Conservation (phyloP, 2,113 vertebrate genomes). For the Reinhardtius hippoglossoides region DNA sequence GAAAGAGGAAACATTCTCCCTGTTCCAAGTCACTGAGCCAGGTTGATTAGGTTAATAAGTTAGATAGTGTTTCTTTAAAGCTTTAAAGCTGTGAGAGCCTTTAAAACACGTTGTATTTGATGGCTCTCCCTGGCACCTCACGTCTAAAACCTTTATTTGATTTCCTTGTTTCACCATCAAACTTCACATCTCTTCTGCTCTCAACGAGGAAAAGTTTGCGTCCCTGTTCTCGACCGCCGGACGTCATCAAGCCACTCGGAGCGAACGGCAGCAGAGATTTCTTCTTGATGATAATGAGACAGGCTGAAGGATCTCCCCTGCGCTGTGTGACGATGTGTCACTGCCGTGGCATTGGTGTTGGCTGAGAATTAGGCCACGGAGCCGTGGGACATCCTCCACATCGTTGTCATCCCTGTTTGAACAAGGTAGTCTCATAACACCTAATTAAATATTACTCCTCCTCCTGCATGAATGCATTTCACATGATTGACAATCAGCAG, state of each 20-base stretch:
- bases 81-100: too few relatives aligned
- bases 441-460: conserved; percentile 45
- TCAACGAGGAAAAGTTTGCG: conserved; percentile 50
- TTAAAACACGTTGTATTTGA: too few relatives aligned
- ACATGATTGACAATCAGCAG: neutral
- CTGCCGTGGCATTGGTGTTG: conserved; percentile 10
- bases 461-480: neutral
- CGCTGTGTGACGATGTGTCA: conserved; percentile 69
- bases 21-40: neutral
- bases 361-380: conserved; percentile 35
- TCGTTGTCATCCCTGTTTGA: conserved; percentile 30
- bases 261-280: conserved; percentile 37
- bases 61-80: too few relatives aligned
- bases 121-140: too few relatives aligned
- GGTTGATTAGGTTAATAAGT: too few relatives aligned
- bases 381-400: conserved; percentile 14
- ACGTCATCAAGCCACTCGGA: neutral
- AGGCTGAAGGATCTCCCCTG: conserved; percentile 63
- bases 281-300: conserved; percentile 68
- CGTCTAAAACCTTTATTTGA: too few relatives aligned
- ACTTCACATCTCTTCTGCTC: too few relatives aligned
- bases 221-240: conserved; percentile 24
- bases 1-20: neutral
- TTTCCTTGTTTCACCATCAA: too few relatives aligned
- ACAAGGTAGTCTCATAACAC: conserved; percentile 43